A percentile compares a stretch with the other conserved stretches of the same genome.
These are phyloP conservation scores for Lophochroa leadbeateri DNA, from an alignment of 2,113 vertebrate genomes.

Conservation along the genomic window DNA sequence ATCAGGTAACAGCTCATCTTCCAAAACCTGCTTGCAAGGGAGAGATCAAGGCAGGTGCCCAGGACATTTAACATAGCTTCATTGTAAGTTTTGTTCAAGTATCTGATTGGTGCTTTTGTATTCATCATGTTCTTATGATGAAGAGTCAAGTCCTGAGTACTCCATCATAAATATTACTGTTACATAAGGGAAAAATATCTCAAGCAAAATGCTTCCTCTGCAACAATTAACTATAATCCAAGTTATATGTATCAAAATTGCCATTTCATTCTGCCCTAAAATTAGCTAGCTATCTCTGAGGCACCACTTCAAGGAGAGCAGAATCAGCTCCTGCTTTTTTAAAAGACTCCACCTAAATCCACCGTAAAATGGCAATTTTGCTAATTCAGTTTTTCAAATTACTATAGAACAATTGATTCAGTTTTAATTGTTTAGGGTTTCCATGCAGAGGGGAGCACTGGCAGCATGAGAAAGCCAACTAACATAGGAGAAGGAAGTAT, in stretches of 20 bases:
- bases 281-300: not conserved
- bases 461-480: not conserved
- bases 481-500: fast-evolving
- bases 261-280: not conserved
- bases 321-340: not conserved
- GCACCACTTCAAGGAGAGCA: not conserved
- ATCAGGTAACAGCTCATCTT: not conserved
- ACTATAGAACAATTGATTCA: not conserved
- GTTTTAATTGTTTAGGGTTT: not conserved
- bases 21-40: not conserved
- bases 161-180: not conserved
- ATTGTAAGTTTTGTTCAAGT: not conserved
- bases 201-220: not conserved
- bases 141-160: not conserved
- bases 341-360: not conserved
- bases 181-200: not conserved
- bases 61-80: not conserved
- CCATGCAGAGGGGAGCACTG: not conserved
- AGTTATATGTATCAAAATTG: not conserved
- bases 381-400: not conserved
- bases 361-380: not conserved
- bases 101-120: not conserved
- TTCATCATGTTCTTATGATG: not conserved
- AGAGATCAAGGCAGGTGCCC: not conserved
- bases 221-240: not conserved